A percentile compares a stretch with the other conserved stretches of the same genome.
Evolutionary conservation across 37 sponge, comb jelly and placozoan genomes (phyloP).

Genomic region (Diacarnus erythraeanus): DNA sequence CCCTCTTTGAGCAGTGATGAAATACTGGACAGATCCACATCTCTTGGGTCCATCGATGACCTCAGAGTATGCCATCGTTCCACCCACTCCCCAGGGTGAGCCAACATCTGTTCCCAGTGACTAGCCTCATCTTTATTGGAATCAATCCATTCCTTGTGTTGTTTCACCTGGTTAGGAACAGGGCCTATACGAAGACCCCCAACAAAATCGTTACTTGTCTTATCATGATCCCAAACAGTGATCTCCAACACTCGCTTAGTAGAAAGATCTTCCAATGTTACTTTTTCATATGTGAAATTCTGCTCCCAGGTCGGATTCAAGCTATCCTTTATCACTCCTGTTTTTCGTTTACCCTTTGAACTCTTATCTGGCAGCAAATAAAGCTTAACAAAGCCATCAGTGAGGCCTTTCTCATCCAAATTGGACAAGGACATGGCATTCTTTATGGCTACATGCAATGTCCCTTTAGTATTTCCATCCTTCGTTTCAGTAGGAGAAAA

Average conservation of each 20-base stretch:
- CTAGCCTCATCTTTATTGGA: constrained; percentile 48
- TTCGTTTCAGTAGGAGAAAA: background rate
- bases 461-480: background rate
- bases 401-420: background rate
- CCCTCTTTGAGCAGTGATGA: background rate
- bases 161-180: constrained; percentile 3
- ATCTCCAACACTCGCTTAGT: constrained; percentile 55
- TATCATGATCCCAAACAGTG: constrained; percentile 57
- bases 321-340: constrained; percentile 43
- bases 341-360: constrained; percentile 53
- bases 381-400: constrained; percentile 41
- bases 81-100: constrained; percentile 59
- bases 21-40: background rate
- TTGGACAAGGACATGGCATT: constrained; percentile 30
- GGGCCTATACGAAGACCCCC: constrained; percentile 70
- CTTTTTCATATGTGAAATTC: constrained; percentile 36
- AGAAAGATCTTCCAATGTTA: constrained; percentile 38
- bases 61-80: constrained; percentile 62
- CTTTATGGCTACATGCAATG: constrained; percentile 38
- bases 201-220: constrained; percentile 35
- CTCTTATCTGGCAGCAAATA: constrained; percentile 66
- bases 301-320: constrained; percentile 61
- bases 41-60: constrained; percentile 37
- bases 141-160: constrained; percentile 67
- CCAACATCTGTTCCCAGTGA: constrained; percentile 61